Evolutionary conservation across 2,797 vertebrate genomes (phyloP), one percentile per base, ranked within the genome.

Genomic region (Thamnophis elegans): DNA sequence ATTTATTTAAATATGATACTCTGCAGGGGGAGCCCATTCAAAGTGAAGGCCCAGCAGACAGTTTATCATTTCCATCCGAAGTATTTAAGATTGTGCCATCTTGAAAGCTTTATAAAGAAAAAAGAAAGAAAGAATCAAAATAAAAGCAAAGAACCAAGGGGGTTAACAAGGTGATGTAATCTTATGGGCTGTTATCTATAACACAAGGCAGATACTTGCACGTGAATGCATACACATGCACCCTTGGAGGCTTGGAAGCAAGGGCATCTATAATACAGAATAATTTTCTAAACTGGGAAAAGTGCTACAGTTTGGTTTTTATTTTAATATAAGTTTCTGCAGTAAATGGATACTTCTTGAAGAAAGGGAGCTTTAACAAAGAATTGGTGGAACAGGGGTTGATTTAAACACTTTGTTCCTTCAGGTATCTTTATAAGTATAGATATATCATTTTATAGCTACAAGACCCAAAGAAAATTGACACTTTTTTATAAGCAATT

Each of bases 1-100:
- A 98, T 98, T 98, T 98, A 97, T 97, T 98, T 97, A 97, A 98
- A 98, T 96, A 97, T 97, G 97, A 98, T 98, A 98, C 97, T 97
- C 97, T 96, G 96, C 97, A 97, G 97, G 97, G 97, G 97, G 97
- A 97, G 20, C 91, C 91, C 92, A 95, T 97, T 98, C 97, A 97
- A 98, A 98, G 97, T 93, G 94, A 97, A 98, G 94, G 96, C 96
- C 95, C 95, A 97, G 97, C 95, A 96, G 96, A 95, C 94, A 95
- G 94, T 98, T 98, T 98, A 98, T 98, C 92, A 0, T 98, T 98
- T 98, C 97, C 97, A 97, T 98, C 96, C 95, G 2, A 86, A 73
- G 94, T 95, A 96, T 96, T 97, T 97, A 92, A 8, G 95, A 96
- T 95, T 97, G 97, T 94, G 97, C 95, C 95, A 88, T 96, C 95